Percentiles rank a stretch among this genome's conserved stretches.
Evolutionary conservation across 2,797 vertebrate species (phyloP).

Genomic region (Vultur gryphus): DNA sequence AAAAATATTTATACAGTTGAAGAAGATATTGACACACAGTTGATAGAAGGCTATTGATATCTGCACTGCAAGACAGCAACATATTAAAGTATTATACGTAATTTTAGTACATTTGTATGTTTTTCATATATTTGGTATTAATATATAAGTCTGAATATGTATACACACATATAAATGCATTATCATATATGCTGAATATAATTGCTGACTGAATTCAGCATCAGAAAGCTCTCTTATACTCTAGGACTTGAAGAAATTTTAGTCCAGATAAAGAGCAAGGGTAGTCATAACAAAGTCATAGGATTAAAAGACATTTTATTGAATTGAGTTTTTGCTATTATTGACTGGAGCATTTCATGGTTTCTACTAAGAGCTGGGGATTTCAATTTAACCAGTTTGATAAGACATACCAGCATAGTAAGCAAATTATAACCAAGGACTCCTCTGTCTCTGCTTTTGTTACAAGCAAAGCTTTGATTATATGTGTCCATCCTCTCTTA

Average conservation of each 20-base stretch:
- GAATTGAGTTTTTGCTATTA: neutral
- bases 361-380: neutral
- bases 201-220: neutral
- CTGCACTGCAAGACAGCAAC: neutral
- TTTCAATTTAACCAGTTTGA: neutral
- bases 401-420: neutral
- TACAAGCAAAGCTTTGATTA: neutral
- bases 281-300: neutral
- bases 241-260: neutral
- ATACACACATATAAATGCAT: neutral
- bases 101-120: neutral
- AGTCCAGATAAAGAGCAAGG: neutral
- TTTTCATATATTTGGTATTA: neutral
- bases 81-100: neutral
- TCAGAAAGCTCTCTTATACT: neutral
- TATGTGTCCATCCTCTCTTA: neutral
- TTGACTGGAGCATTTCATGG: neutral
- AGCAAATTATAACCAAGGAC: neutral
- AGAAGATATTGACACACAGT: neutral
- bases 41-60: neutral
- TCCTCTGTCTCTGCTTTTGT: neutral
- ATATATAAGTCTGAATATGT: neutral
- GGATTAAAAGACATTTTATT: neutral
- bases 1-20: neutral
- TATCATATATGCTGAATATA: neutral